These are phyloP conservation scores for Sphenopsis melanotis DNA, from an alignment of 2,797 vertebrate genomes.

Conservation along the genomic window DNA sequence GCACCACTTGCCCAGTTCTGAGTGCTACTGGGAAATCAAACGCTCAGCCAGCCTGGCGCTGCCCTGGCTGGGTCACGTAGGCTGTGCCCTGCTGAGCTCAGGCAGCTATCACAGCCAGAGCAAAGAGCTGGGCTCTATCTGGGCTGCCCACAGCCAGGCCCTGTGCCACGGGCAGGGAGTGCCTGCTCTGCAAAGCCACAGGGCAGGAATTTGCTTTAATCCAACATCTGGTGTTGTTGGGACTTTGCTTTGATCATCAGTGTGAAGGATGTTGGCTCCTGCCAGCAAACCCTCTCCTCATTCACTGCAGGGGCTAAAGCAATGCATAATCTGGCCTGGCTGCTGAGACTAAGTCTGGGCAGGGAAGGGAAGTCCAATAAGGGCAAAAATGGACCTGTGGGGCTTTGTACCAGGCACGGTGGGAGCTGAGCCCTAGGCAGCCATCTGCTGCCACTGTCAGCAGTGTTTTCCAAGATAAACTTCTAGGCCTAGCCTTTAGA, in stretches of 20 bases:
- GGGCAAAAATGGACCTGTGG: fast-evolving
- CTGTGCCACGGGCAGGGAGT: not conserved
- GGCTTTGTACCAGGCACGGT: fast-evolving
- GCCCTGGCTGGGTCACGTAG: not conserved
- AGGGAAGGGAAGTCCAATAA: not conserved
- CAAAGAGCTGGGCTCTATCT: not conserved
- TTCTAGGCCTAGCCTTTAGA: not conserved
- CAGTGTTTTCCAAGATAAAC: not conserved
- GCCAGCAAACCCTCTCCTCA: not conserved
- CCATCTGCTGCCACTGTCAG: not conserved
- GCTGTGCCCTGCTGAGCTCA: fast-evolving
- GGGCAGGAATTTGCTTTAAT: not conserved
- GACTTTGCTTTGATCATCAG: too few species aligned
- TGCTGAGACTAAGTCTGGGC: not conserved
- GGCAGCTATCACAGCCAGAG: not conserved
- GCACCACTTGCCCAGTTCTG: not conserved
- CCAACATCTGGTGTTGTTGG: fast-evolving
- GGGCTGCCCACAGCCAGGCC: not conserved
- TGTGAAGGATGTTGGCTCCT: not conserved
- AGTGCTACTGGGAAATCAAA: not conserved
- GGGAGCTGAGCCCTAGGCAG: not conserved
- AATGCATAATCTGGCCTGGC: not conserved
- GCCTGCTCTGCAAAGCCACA: fast-evolving
- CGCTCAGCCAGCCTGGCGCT: not conserved
- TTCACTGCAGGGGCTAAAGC: not conserved